Evolutionary conservation across 2,113 vertebrate genomes (phyloP).

Genomic region (Scortum barcoo): DNA sequence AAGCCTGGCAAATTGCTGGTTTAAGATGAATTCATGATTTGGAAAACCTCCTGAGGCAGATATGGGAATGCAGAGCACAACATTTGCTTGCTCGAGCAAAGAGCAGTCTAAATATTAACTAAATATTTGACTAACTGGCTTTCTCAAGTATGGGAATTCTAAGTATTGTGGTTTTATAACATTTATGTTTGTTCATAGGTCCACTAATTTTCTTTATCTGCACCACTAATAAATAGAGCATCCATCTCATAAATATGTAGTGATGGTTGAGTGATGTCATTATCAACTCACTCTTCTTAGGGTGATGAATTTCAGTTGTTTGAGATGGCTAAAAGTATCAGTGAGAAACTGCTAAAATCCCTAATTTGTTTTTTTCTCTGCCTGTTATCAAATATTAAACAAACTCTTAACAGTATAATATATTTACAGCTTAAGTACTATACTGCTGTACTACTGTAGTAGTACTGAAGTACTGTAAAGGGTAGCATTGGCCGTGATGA

Average conservation of each 20-base stretch:
- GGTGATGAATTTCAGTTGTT: neutral
- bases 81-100: neutral
- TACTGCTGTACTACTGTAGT: no score
- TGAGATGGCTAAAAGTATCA: no score
- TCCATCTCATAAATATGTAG: neutral
- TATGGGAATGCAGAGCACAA: neutral
- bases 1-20: conserved; percentile 8
- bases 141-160: neutral
- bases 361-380: no score
- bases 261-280: neutral
- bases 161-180: neutral
- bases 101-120: neutral
- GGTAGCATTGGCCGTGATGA: no score
- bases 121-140: neutral
- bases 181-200: neutral
- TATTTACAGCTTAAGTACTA: no score
- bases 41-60: neutral
- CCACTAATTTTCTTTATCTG: neutral
- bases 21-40: conserved; percentile 13
- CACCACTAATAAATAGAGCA: neutral
- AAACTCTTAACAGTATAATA: no score
- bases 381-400: no score
- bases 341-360: no score
- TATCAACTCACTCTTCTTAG: neutral
- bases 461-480: no score